Percentiles rank a stretch among this genome's conserved stretches.
These are phyloP conservation scores for Podotricha telesiphe DNA, from an alignment of 2,888 invertebrate species.

Conservation along the genomic window DNA sequence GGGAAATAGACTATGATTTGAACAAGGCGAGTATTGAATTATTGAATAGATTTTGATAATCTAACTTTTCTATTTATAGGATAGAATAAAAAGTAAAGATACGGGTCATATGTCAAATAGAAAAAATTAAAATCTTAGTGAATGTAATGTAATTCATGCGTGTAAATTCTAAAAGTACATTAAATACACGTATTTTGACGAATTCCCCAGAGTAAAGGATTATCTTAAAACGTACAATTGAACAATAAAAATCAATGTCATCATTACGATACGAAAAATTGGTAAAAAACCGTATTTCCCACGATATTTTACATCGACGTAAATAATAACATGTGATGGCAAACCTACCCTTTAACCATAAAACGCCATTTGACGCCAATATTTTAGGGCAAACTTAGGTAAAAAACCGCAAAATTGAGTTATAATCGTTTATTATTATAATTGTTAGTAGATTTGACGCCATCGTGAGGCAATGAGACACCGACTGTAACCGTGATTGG, in stretches of 20 bases:
- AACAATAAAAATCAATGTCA: constrained; percentile 62
- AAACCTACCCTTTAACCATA: constrained; percentile 59
- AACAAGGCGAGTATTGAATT: too few relatives aligned
- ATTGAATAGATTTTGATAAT: too few relatives aligned
- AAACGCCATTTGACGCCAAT: background rate
- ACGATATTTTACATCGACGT: constrained; percentile 59
- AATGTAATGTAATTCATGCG: too few relatives aligned
- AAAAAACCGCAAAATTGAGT: constrained; percentile 66
- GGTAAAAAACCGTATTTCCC: constrained; percentile 60
- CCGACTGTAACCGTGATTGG: too few relatives aligned
- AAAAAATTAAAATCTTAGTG: too few relatives aligned
- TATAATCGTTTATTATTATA: constrained; percentile 50
- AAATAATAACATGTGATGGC: constrained; percentile 73
- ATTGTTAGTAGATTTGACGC: constrained; percentile 36
- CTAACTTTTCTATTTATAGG: too few relatives aligned
- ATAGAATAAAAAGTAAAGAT: too few relatives aligned
- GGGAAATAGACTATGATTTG: too few relatives aligned
- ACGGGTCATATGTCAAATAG: too few relatives aligned
- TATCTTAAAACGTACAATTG: constrained; percentile 43
- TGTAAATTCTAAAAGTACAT: background rate
- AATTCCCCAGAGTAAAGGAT: constrained; percentile 47
- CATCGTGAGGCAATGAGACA: too few relatives aligned
- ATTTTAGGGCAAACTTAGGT: constrained; percentile 53
- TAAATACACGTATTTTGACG: background rate
- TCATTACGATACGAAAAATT: constrained; percentile 57